Evolutionary conservation across 2,797 vertebrate genomes (phyloP).

Genomic region (Pseudopleuronectes americanus): DNA sequence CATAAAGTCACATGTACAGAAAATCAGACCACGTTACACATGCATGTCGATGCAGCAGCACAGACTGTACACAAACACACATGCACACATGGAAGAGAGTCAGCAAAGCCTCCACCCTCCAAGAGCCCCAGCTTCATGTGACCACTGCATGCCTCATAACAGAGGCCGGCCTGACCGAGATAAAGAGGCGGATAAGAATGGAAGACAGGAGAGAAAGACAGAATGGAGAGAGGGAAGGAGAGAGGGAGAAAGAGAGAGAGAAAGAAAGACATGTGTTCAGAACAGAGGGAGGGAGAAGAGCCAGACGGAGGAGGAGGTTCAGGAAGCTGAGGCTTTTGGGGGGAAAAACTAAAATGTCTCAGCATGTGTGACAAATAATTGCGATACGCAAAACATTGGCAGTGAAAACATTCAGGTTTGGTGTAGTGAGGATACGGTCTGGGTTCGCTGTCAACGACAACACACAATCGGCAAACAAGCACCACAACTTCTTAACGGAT

Average conservation of each 20-base stretch:
- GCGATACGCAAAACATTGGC: background rate
- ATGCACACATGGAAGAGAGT: constrained; percentile 10
- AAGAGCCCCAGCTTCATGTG: constrained; percentile 55
- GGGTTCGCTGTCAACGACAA: too few relatives aligned
- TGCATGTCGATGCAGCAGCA: background rate
- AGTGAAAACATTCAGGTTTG: too few relatives aligned
- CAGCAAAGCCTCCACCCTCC: constrained; percentile 1
- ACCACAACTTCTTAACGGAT: too few relatives aligned
- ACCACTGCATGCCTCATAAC: constrained; percentile 52
- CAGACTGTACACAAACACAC: constrained; percentile 23
- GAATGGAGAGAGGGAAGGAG: background rate
- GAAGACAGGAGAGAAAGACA: constrained; percentile 15
- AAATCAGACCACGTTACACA: constrained; percentile 8
- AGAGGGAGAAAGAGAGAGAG: background rate
- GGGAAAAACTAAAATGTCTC: background rate
- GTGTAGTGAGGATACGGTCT: too few relatives aligned
- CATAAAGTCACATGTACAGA: background rate
- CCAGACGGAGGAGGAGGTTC: too few relatives aligned
- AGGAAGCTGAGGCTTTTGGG: too few relatives aligned
- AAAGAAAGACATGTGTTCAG: background rate
- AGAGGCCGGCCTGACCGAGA: constrained; percentile 54
- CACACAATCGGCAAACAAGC: too few relatives aligned
- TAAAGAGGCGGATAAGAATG: constrained; percentile 35
- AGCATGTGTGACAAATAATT: constrained; percentile 16
- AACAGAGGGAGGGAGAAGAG: background rate